A percentile compares a stretch with the other conserved stretches of the same genome.
Evolutionary conservation across 2,797 vertebrate genomes (phyloP).

Genomic region (Sphenodon punctatus): DNA sequence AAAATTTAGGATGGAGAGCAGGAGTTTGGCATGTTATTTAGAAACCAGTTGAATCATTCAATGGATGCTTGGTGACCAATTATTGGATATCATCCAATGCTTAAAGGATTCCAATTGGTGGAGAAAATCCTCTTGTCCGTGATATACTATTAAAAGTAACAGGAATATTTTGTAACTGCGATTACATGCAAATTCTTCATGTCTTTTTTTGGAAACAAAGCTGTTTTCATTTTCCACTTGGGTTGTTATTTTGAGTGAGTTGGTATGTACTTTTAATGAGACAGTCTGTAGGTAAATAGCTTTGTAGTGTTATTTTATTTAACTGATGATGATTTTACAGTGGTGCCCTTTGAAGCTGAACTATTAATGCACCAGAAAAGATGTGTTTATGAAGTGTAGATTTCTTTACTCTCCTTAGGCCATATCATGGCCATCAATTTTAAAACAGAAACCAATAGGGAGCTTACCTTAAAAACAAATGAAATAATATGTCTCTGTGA

Average conservation of each 20-base stretch:
- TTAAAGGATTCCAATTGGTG: not conserved
- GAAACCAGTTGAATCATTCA: not conserved
- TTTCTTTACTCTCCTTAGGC: not conserved
- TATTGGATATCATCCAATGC: not conserved
- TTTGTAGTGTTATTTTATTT: conserved; percentile 7
- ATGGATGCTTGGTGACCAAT: not conserved
- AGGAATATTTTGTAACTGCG: conserved; percentile 28
- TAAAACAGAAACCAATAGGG: conserved; percentile 5
- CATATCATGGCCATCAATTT: conserved; percentile 1
- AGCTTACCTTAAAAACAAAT: not conserved
- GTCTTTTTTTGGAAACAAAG: conserved; percentile 45
- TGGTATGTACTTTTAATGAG: not conserved
- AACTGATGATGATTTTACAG: not conserved
- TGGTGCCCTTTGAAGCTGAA: not conserved
- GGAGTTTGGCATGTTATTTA: accelerated
- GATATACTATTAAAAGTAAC: conserved; percentile 2
- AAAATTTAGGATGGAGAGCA: accelerated
- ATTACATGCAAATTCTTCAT: conserved; percentile 27
- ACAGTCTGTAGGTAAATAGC: not conserved
- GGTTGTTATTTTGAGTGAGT: not conserved
- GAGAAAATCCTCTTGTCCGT: not conserved
- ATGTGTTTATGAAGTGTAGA: not conserved
- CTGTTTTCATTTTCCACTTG: not conserved
- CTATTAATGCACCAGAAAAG: not conserved
- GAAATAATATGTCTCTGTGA: not conserved